Evolutionary conservation across 2,888 invertebrate genomes (phyloP), one percentile per base, ranked within the genome.

Genomic region (Theretra japonica): DNA sequence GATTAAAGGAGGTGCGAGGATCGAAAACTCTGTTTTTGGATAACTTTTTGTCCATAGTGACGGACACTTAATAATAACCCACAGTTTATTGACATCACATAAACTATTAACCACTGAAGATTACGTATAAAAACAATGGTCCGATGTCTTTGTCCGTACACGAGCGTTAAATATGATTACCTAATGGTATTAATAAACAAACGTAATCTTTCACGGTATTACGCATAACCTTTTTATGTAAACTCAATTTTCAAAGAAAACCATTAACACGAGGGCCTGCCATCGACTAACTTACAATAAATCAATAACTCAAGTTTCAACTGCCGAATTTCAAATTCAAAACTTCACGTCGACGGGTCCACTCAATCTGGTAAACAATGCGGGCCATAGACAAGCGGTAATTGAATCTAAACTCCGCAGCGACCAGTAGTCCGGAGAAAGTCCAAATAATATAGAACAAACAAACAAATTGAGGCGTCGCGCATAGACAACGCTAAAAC

Each of bases 351-450:
- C 28, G 23, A 8, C 70, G 53, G 60, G 59, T 21, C 79, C 78
- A 76, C 78, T 80, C 59, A 72, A 80, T 74, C 75, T 78, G 75
- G 76, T 80, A 84, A 85, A 88, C 87, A 88, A 88, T 84, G 79
- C 83, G 78, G 82, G 78, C 78, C 79, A 80, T 80, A 82, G 80
- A 77, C 77, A 79, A 80, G 77, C 78, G 75, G 80, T 83, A 85
- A 86, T 82, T 82, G 81, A 86, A 88, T 87, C 83, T 81, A 78
- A 83, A 83, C 80, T 83, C 79, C 76, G 80, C 79, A 75, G 79
- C 83, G 83, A 76, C 83, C 86, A 84, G 87, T 86, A 88, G 89
- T 88, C 84, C 75, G 70, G 86, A 81, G 90, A 91, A 90, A 90
- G 90, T 89, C 77, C 86, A 90, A 89, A 90, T 82, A 90, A 73